A percentile compares a stretch with the other conserved stretches of the same genome.
Evolutionary conservation across 2,888 invertebrate genomes (phyloP).

Genomic region (Leucoma salicis): DNA sequence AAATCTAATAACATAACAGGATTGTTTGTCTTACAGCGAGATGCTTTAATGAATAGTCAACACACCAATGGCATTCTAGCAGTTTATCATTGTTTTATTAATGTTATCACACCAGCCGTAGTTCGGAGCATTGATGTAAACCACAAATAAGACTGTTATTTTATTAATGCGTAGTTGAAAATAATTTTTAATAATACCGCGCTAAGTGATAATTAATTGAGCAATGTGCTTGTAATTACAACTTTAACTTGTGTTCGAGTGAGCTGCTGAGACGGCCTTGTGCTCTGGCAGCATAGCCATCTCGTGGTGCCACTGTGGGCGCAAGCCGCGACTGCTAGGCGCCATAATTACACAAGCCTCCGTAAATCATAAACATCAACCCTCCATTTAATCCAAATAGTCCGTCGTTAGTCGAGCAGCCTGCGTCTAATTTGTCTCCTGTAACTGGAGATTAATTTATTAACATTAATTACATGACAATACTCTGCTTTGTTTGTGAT

Average conservation of each 20-base stretch:
- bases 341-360: constrained; percentile 77
- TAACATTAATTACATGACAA: constrained; percentile 79
- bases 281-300: constrained; percentile 14
- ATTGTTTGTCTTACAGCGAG: constrained; percentile 69
- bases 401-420: constrained; percentile 80
- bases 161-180: not conserved
- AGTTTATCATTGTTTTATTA: constrained; percentile 58
- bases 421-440: constrained; percentile 80
- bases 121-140: not conserved
- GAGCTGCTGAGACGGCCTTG: constrained; percentile 9
- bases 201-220: constrained; percentile 55
- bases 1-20: constrained; percentile 69
- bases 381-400: constrained; percentile 82
- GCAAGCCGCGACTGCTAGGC: constrained; percentile 68
- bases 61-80: constrained; percentile 54
- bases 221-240: constrained; percentile 37
- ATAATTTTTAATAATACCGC: constrained; percentile 34
- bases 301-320: constrained; percentile 30
- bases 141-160: not conserved
- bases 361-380: constrained; percentile 82
- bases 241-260: constrained; percentile 40
- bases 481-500: constrained; percentile 30
- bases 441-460: constrained; percentile 80
- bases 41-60: constrained; percentile 78
- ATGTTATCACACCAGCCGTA: constrained; percentile 31